Percentiles rank a stretch among this genome's conserved stretches.
Conservation (phyloP, 2,113 vertebrate species). For the Etheostoma cragini region DNA sequence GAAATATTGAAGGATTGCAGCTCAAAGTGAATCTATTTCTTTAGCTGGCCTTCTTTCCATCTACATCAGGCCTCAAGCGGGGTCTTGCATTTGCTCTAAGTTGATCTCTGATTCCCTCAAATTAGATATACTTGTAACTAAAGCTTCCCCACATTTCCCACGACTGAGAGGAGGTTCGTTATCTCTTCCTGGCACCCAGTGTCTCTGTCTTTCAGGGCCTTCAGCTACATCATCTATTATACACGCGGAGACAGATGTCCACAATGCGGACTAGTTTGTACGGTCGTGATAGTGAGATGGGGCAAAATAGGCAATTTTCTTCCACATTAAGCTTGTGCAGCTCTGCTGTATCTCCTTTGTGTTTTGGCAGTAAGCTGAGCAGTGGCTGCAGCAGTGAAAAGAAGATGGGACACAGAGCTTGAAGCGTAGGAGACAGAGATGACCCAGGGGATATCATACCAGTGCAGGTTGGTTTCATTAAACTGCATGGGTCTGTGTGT, state of each 20-base stretch:
- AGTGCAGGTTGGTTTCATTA: constrained; percentile 76
- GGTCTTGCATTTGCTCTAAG: constrained; percentile 51
- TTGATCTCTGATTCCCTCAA: constrained; percentile 66
- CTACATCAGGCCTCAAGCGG: constrained; percentile 26
- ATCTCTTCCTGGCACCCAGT: constrained; percentile 78
- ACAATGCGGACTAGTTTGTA: constrained; percentile 78
- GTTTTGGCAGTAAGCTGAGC: constrained; percentile 50
- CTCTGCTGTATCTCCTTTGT: constrained; percentile 45
- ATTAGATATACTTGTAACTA: constrained; percentile 76
- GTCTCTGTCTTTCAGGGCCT: constrained; percentile 71
- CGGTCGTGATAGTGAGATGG: constrained; percentile 51
- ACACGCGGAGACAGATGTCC: constrained; percentile 79
- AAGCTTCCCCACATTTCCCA: constrained; percentile 73
- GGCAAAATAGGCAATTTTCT: constrained; percentile 62
- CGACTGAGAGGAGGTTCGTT: constrained; percentile 70
- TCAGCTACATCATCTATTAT: constrained; percentile 81
- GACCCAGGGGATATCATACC: constrained; percentile 74
- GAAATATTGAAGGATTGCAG: constrained; percentile 39
- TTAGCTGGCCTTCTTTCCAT: constrained; percentile 33
- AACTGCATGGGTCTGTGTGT: constrained; percentile 40
- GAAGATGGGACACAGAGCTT: constrained; percentile 58
- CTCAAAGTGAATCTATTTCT: constrained; percentile 64
- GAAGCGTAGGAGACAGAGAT: constrained; percentile 62
- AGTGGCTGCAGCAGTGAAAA: constrained; percentile 44
- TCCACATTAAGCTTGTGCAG: constrained; percentile 49